Base-by-base conservation (phyloP, 1,140 invertebrate genomes). In the Steinernema khuongi region DNA sequence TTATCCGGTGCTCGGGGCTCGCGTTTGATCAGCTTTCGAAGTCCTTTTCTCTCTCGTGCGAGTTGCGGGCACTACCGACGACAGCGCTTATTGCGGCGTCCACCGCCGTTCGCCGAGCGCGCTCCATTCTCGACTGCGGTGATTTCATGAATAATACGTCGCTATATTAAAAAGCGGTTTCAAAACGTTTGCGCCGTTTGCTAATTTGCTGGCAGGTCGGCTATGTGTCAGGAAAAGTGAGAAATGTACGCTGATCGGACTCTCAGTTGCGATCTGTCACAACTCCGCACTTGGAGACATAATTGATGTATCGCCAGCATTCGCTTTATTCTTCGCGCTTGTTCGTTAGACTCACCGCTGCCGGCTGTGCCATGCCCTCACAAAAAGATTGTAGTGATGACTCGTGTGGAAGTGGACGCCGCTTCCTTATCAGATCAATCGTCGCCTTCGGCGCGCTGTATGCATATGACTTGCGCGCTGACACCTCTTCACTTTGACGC, bases 341-440 rank as follows among this genome's bases (percentile, higher is more conserved):
- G 36, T 41, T 41, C 7, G n/a, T 41, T 41, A n/a, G n/a, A n/a
- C n/a, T n/a, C n/a, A n/a, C 36, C n/a, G 36, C 36, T 41, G 36
- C 7, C 36, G n/a, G 36, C n/a, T n/a, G 36, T 41, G 36, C 7
- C 36, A n/a, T 41, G n/a, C 7, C 36, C 7, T 11, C 36, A n/a
- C 36, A 11, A n/a, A 41, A 7, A 41, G 36, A 41, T 41, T 41
- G 7, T 41, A 11, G 7, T 7, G 36, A 7, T 41, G 7, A 11
- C 7, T 60, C 14, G 4, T 2, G 50, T 26, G 2, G 11, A 60
- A 60, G 22, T 17, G 50, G 22, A 60, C 50, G 50, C 50, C 11
- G 50, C 50, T 60, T 60, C 50, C 50, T 60, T 60, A 60, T 60
- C 50, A 60, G 50, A 60, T 60, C 22, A 60, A 22, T 26, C 50